Evolutionary conservation across 2,113 vertebrate species (phyloP).

Genomic region (Prunella fulvescens): DNA sequence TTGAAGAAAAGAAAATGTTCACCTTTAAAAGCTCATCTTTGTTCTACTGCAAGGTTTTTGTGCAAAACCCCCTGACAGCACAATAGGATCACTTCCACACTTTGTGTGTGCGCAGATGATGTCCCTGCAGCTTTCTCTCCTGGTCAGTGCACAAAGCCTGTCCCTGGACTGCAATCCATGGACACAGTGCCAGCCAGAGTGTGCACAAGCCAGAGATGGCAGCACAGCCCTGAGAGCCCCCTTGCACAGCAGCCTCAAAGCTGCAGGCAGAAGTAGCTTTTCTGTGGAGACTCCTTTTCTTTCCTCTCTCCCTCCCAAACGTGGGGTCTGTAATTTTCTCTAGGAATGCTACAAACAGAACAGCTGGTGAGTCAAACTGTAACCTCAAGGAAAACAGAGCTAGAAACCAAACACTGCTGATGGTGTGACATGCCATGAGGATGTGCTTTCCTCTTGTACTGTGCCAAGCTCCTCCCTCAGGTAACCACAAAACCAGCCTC

Average conservation of each 20-base stretch:
- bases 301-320: neutral
- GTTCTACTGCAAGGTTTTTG: neutral
- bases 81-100: neutral
- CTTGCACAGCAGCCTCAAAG: neutral
- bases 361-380: neutral
- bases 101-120: neutral
- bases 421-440: rapidly evolving
- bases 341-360: neutral
- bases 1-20: neutral
- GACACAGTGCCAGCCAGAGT: neutral
- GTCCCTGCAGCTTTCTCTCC: neutral
- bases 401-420: neutral
- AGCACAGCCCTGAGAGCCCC: neutral
- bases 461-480: neutral
- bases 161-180: neutral
- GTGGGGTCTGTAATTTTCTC: neutral
- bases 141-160: neutral
- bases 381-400: neutral
- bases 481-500: neutral
- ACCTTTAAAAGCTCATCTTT: neutral
- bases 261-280: neutral
- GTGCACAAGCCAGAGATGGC: neutral
- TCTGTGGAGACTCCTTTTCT: neutral
- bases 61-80: neutral
- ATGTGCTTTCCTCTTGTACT: neutral